These are phyloP conservation scores for Argyra leucocephala DNA, from an alignment of 2,888 invertebrate genomes.

Conservation along the genomic window DNA sequence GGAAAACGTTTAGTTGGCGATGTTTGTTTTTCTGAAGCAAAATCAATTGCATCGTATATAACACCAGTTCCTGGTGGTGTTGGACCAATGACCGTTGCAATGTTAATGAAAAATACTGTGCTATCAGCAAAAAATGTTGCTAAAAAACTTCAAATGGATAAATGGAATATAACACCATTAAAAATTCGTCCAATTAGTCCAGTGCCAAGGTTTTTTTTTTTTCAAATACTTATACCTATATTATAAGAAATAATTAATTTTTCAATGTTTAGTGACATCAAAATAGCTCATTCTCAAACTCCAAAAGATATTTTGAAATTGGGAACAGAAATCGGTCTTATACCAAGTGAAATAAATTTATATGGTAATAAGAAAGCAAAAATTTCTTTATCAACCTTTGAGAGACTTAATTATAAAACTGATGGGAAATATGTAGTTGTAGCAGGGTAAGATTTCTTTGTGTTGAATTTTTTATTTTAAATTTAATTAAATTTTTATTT, in stretches of 20 bases:
- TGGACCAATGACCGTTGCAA: conserved; percentile 98
- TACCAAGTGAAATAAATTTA: conserved; percentile 68
- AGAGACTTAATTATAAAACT: conserved; percentile 58
- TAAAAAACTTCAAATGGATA: conserved; percentile 45
- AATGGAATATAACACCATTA: conserved; percentile 65
- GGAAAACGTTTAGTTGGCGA: conserved; percentile 89
- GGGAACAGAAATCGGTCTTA: conserved; percentile 76
- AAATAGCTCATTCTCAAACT: conserved; percentile 75
- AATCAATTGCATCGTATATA: conserved; percentile 71
- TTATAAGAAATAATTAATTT: background rate
- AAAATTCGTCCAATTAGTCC: conserved; percentile 56
- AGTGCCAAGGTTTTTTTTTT: conserved; percentile 64
- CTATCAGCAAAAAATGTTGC: conserved; percentile 63
- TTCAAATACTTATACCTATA: conserved; percentile 2
- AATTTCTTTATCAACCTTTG: conserved; percentile 68
- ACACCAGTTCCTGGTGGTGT: conserved; percentile 96
- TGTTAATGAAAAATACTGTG: conserved; percentile 93
- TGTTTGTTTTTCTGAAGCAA: conserved; percentile 77
- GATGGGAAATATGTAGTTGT: conserved; percentile 91
- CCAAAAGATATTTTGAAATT: conserved; percentile 73
- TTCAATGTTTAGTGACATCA: conserved; percentile 64
- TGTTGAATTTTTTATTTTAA: conserved; percentile 7
- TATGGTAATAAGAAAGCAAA: conserved; percentile 95
- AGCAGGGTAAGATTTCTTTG: conserved; percentile 61
- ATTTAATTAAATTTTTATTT: conserved; percentile 13